These are phyloP conservation scores for Epiblema foenella DNA, from an alignment of 2,888 invertebrate genomes.

Conservation along the genomic window DNA sequence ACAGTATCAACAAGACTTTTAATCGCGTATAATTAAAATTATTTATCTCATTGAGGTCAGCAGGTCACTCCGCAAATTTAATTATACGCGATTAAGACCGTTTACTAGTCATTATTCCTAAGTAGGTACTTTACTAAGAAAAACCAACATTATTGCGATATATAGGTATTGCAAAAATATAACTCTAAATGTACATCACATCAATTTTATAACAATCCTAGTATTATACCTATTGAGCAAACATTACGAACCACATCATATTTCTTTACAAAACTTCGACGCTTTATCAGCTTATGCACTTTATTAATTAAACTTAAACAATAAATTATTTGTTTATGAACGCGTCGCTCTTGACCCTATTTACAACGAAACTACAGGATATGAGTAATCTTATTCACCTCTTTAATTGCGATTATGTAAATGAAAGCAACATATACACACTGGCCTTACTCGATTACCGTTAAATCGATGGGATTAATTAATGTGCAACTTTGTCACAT, in stretches of 20 bases:
- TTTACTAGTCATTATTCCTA: too few relatives aligned
- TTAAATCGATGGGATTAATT: slow-evolving; percentile 32
- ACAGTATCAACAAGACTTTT: too few relatives aligned
- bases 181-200: not conserved
- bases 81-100: too few relatives aligned
- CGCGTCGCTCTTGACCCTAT: slow-evolving; percentile 37
- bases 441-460: slow-evolving; percentile 25
- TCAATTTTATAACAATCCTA: not conserved
- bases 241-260: not conserved
- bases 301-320: slow-evolving; percentile 32
- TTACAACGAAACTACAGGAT: slow-evolving; percentile 36
- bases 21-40: too few relatives aligned
- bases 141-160: not conserved
- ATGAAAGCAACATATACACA: slow-evolving; percentile 23
- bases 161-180: not conserved
- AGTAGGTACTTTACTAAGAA: too few relatives aligned
- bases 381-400: slow-evolving; percentile 41
- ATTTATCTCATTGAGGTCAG: too few relatives aligned
- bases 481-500: slow-evolving; percentile 27
- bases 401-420: slow-evolving; percentile 39
- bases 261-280: slow-evolving; percentile 9
- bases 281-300: slow-evolving; percentile 26
- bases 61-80: too few relatives aligned
- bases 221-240: not conserved
- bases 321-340: slow-evolving; percentile 31